Evolutionary conservation across 2,797 vertebrate genomes (phyloP).

Genomic region (Urocyon cinereoargenteus): DNA sequence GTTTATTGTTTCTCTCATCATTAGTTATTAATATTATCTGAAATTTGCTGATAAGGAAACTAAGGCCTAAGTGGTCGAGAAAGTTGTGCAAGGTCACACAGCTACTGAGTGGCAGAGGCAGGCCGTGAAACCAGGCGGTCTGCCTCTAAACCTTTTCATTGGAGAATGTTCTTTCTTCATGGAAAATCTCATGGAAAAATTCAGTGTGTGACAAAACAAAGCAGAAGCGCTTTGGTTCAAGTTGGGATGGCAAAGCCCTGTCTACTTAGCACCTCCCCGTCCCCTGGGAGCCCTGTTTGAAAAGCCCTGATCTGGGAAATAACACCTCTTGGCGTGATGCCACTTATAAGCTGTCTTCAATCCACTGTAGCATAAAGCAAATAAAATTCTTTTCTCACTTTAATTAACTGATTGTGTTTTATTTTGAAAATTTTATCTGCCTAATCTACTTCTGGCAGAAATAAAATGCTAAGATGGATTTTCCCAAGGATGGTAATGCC

Average conservation of each 20-base stretch:
- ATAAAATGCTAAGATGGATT: slow-evolving; percentile 77
- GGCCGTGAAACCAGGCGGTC: neutral
- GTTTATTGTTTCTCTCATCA: neutral
- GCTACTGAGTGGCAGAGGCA: neutral
- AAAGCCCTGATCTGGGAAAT: slow-evolving; percentile 55
- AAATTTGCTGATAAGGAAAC: slow-evolving; percentile 5
- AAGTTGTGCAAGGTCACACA: neutral
- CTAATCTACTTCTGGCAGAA: slow-evolving; percentile 81
- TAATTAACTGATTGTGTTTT: slow-evolving; percentile 81
- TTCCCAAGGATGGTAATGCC: slow-evolving; percentile 62
- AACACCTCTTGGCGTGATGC: slow-evolving; percentile 56
- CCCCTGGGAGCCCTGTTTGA: neutral
- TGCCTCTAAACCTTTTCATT: neutral
- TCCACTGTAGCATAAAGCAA: slow-evolving; percentile 73
- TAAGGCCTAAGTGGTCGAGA: neutral
- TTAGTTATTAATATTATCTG: neutral
- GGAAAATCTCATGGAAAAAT: neutral
- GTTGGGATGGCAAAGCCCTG: neutral
- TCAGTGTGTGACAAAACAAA: neutral
- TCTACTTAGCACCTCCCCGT: neutral
- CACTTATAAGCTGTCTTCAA: slow-evolving; percentile 60
- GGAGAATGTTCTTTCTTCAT: neutral
- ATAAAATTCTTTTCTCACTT: slow-evolving; percentile 74
- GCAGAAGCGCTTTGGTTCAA: neutral
- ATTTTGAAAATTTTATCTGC: slow-evolving; percentile 79